phyloP scores from a whole-genome alignment of 2,113 vertebrate genomes.

The Coreoperca whiteheadi region DNA sequence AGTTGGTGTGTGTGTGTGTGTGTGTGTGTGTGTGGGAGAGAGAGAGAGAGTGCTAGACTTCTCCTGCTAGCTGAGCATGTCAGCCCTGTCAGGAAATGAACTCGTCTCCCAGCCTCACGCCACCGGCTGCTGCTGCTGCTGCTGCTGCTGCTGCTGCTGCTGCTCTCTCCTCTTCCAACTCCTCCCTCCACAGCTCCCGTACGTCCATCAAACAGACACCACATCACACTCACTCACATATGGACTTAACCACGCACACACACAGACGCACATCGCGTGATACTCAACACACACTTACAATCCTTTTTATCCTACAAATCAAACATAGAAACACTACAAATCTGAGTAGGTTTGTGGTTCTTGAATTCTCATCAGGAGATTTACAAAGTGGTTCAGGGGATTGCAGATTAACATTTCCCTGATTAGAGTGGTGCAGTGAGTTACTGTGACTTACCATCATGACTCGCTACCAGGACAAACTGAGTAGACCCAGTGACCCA shows the following conservation, averaged over 20 bases:
- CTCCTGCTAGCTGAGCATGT: conserved; percentile 41
- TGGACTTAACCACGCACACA: neutral
- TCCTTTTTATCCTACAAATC: conserved; percentile 11
- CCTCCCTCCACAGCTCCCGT: conserved; percentile 14
- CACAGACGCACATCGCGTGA: conserved; percentile 2
- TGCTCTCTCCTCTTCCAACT: conserved; percentile 21
- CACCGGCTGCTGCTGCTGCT: conserved; percentile 44
- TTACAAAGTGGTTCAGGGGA: conserved; percentile 49
- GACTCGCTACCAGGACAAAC: conserved; percentile 12
- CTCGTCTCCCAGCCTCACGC: conserved; percentile 52
- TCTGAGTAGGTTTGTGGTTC: conserved; percentile 13
- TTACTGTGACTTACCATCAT: conserved; percentile 26
- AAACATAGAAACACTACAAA: conserved; percentile 10
- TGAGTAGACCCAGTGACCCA: conserved; percentile 39
- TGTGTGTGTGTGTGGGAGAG: neutral
- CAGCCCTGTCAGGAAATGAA: conserved; percentile 59
- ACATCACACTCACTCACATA: neutral
- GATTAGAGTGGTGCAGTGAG: conserved; percentile 50
- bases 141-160: conserved; percentile 51
- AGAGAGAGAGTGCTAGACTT: conserved; percentile 9
- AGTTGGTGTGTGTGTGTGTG: neutral
- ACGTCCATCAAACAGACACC: conserved; percentile 9
- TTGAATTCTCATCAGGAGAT: conserved; percentile 60
- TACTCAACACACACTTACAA: conserved; percentile 7
- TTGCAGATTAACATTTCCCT: conserved; percentile 69